Evolutionary conservation across 2,113 vertebrate genomes (phyloP), one percentile per base, ranked within the genome.

Genomic region (Ictalurus furcatus): DNA sequence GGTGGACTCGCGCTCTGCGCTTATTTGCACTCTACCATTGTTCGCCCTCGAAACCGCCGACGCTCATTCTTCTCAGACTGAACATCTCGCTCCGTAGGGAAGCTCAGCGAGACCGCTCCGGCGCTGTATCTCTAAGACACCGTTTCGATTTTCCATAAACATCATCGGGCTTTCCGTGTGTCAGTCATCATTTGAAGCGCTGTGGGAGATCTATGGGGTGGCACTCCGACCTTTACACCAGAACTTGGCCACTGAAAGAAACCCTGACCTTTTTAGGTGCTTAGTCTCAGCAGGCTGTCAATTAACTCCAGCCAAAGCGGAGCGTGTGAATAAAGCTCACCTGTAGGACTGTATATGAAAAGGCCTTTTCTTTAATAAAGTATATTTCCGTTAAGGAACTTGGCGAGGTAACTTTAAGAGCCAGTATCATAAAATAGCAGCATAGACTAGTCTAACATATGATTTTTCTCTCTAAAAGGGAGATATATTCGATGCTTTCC

Each of bases 251-350:
- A 87, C 84, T 82, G 74, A 90, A 91, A 91, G 89, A 88, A 92
- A 92, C 90, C 59, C 86, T 93, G 92, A 93, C 93, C 94, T 94
- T 94, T 91, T 92, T 91, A 88, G 86, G 86, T 91, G 86, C 92
- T 94, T 91, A 87, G 80, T 90, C 91, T 87, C 93, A 88, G 90
- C 88, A 30, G 93, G 93, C 71, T 89, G 87, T 90, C 92, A 92
- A 91, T 92, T 92, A 92, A 87, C 90, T 56, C 84, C 54, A 85
- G 63, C 73, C 76, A n/a, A 78, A 84, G 58, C 82, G 19, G 52
- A 86, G 73, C 81, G 86, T 52, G 89, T 56, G 87, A 81, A 85
- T 80, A 88, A 90, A 85, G 34, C 59, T 63, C 44, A 61, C 59
- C 52, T 83, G 73, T 25, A n/a, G 71, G 61, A 91, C 44, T 48